Conservation (phyloP, 1,140 invertebrate species). For the Galleria mellonella region DNA sequence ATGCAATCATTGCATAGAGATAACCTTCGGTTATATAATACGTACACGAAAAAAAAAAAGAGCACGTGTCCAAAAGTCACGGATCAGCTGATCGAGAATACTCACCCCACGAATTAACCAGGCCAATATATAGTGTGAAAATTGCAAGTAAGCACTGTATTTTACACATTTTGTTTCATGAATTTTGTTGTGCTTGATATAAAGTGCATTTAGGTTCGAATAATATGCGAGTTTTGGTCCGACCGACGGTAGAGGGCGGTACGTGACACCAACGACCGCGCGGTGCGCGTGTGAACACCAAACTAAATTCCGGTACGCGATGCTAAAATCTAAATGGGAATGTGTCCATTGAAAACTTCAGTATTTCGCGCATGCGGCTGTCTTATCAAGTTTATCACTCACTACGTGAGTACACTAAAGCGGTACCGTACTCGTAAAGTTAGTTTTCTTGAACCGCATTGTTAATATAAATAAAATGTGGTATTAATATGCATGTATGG, state of each 20-base stretch:
- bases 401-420: constrained; percentile 19
- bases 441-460: too few species aligned
- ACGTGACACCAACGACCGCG: constrained; percentile 31
- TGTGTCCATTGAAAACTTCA: constrained; percentile 33
- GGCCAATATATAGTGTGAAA: constrained; percentile 28
- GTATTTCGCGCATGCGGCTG: constrained; percentile 33
- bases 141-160: constrained; percentile 44
- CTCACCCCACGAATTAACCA: constrained; percentile 58
- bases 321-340: constrained; percentile 34
- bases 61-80: constrained; percentile 50
- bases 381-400: constrained; percentile 19
- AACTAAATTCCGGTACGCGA: constrained; percentile 42
- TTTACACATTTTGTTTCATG: constrained; percentile 61
- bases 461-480: too few species aligned
- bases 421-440: too few species aligned
- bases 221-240: constrained; percentile 52
- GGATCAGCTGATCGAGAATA: constrained; percentile 60
- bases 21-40: constrained; percentile 23
- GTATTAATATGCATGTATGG: too few species aligned
- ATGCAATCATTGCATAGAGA: not conserved
- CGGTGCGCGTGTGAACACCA: constrained; percentile 45
- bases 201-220: constrained; percentile 54
- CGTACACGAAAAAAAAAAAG: constrained; percentile 31
- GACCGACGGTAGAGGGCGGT: constrained; percentile 43
- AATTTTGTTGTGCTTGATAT: constrained; percentile 33